phyloP scores from a whole-genome alignment of 2,113 vertebrate species.

The Tor tambroides region DNA sequence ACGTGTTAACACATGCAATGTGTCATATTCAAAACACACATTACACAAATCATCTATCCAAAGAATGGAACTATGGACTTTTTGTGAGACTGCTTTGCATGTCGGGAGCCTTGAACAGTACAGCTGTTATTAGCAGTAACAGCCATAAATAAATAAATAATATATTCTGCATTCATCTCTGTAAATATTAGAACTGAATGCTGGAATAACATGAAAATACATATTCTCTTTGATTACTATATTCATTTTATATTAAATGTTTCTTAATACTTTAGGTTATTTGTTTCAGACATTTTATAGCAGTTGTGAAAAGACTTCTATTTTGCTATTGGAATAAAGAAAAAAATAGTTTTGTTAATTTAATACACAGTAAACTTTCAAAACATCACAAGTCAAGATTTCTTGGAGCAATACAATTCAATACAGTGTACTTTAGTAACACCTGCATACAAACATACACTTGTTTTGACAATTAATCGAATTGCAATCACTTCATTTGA shows the following conservation, averaged over 20 bases:
- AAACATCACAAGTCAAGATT: not conserved
- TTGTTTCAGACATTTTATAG: not conserved
- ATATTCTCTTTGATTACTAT: not conserved
- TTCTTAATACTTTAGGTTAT: not conserved
- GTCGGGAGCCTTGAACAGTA: not conserved
- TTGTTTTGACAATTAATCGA: not conserved
- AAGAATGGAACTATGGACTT: not conserved
- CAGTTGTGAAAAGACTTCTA: not conserved
- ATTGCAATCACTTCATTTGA: not conserved
- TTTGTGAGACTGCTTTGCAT: slow-evolving; percentile 33
- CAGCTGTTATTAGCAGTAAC: not conserved
- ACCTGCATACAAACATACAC: not conserved
- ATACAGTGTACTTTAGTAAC: not conserved
- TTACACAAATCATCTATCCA: not conserved
- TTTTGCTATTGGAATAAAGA: not conserved
- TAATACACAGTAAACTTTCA: no score
- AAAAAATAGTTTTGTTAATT: no score
- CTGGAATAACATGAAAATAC: not conserved
- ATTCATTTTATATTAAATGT: no score
- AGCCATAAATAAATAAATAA: not conserved
- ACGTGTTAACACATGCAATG: not conserved
- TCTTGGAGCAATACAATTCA: not conserved
- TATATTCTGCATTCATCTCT: not conserved
- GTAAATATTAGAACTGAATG: not conserved
- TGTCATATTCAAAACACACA: not conserved